These are phyloP conservation scores for Priocnemis perturbator DNA, from an alignment of 2,888 invertebrate species.

Conservation along the genomic window DNA sequence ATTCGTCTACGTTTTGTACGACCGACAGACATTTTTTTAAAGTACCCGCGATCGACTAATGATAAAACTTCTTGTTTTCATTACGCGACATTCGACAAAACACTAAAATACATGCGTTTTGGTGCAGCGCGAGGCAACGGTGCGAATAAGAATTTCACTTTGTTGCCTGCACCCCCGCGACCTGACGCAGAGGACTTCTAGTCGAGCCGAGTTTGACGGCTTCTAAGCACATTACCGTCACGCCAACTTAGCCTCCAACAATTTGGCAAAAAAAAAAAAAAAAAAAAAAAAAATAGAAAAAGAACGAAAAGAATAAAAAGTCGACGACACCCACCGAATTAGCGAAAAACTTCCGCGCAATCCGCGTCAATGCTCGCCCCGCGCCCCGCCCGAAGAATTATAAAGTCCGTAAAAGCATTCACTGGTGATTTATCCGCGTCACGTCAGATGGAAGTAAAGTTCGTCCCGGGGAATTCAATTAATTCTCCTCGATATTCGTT, in stretches of 20 bases:
- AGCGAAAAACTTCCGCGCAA: neutral
- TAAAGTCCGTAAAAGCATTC: slow-evolving; percentile 14
- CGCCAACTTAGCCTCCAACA: neutral
- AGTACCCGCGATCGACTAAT: no score
- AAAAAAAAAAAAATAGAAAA: neutral
- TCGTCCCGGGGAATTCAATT: slow-evolving; percentile 49
- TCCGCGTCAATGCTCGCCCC: neutral
- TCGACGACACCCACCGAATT: neutral
- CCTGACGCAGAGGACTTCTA: neutral
- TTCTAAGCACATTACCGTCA: no score
- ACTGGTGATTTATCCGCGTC: slow-evolving; percentile 31
- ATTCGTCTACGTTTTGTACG: no score
- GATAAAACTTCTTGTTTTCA: no score
- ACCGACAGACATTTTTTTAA: no score
- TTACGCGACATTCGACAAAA: no score
- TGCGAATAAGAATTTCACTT: neutral
- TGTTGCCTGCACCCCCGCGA: neutral
- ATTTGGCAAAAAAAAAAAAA: neutral
- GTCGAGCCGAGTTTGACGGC: neutral
- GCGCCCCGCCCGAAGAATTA: slow-evolving; percentile 3
- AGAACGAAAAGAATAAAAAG: no score
- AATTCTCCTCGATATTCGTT: slow-evolving; percentile 49
- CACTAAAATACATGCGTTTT: neutral
- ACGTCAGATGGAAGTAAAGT: slow-evolving; percentile 36
- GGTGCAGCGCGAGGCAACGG: neutral